Evolutionary conservation across 2,797 vertebrate species (phyloP), one percentile per base, ranked within the genome.

Genomic region (Sebastes itinus): DNA sequence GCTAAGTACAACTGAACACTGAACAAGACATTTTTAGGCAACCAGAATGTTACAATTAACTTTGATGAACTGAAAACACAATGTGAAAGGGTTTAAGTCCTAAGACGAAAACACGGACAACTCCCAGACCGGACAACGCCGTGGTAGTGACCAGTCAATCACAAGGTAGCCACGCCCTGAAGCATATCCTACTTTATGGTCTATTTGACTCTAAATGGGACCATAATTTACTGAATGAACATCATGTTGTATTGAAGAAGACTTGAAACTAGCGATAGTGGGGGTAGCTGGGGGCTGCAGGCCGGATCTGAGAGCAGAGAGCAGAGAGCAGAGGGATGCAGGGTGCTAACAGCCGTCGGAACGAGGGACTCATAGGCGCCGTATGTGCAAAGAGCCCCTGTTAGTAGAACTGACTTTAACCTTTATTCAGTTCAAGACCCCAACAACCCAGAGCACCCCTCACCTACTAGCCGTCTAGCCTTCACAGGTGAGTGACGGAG

Each of bases 341-440:
- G 86, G 70, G 90, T 84, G 91, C 89, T 92, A 94, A 94, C 92
- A 92, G 62, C 56, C 1, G 52, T 52, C 63, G 62, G 72, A 59
- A 64, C n/a, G 74, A 85, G 75, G 58, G 69, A 83, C 69, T 72
- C 72, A 42, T 32, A 78, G 73, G 76, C 64, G 23, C 54, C 12
- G 28, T 67, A 95, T 88, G 94, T 94, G 92, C 92, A 92, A 95
- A 95, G 92, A 94, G 93, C 92, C 75, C 70, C 78, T 80, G 85
- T 93, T 91, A 88, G 85, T 64, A 65, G 74, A 82, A 74, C 61
- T 81, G 87, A 87, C 73, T 89, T 82, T 75, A 90, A 84, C 91
- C 92, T 88, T 89, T 84, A 79, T 80, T 86, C 81, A 75, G 80
- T 83, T 63, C 83, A 82, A 77, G 71, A 55, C 54, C 78, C 66